Evolutionary conservation across 2,797 vertebrate species (phyloP), one percentile per base, ranked within the genome.

Genomic region (Euthynnus affinis): DNA sequence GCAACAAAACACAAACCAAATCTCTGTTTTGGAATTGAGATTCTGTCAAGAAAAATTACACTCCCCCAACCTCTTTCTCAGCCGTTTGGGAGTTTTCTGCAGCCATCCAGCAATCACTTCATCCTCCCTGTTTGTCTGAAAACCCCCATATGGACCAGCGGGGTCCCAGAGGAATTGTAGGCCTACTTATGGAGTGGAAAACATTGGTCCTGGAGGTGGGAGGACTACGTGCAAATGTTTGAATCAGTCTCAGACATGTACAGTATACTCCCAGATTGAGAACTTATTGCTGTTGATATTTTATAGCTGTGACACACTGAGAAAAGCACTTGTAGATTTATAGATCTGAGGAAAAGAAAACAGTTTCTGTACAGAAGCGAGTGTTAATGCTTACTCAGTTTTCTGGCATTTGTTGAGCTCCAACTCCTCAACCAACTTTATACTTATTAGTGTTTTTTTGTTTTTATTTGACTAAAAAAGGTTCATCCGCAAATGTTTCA

Each of bases 171-270:
- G 77, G 87, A 83, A 34, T 46, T 53, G 42, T 46, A 68, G 84
- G 85, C 78, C 71, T 76, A 58, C 59, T 72, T 82, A 87, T 88
- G 71, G 34, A 85, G 63, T 85, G 87, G 79, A 85, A 87, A 88
- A 78, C 66, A 80, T 80, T 72, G 68, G 64, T 72, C 67, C 60
- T 78, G 53, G 77, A 74, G 70, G 49, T 64, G 71, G 78, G 72
- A 80, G 85, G 78, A 60, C 56, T 76, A 60, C 72, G 61, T 58
- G 44, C 42, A 66, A 82, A 71, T 61, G 59, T 67, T 88, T 14
- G 40, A 74, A 44, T 81, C 75, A 65, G 48, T 66, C 34, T 34
- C 20, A 85, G 75, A 34, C 40, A 81, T 64, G 64, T 70, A 78
- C 18, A 27, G 51, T 74, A 51, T 10, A 23, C 23, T 29, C 58